phyloP scores from a whole-genome alignment of 1,140 invertebrate species.

The Bombus picipes region DNA sequence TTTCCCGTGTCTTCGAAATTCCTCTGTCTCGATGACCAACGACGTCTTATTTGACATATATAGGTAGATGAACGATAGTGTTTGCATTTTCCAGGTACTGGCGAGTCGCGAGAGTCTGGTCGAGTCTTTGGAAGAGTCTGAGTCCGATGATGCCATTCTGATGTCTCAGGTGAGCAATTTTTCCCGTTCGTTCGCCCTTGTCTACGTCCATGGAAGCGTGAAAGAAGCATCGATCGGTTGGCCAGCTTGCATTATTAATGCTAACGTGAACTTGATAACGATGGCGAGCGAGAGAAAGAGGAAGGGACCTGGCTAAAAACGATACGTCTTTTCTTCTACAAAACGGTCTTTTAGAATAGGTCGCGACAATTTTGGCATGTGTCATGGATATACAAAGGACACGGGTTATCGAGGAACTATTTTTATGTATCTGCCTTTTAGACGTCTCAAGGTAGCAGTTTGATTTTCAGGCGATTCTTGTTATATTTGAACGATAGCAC shows the following conservation, averaged over 20 bases:
- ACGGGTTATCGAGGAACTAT: background rate
- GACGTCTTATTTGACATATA: background rate
- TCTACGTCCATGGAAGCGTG: background rate
- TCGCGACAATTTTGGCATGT: background rate
- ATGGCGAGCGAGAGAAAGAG: background rate
- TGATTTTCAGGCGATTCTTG: background rate
- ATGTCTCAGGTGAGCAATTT: conserved; percentile 86
- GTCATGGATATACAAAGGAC: background rate
- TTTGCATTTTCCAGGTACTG: conserved; percentile 85
- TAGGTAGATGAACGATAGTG: background rate
- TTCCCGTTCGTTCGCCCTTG: conserved; percentile 67
- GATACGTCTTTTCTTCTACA: background rate
- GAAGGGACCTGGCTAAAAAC: background rate
- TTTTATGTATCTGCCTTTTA: background rate
- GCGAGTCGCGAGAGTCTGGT: conserved; percentile 90
- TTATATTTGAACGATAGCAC: background rate
- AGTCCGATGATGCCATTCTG: conserved; percentile 89
- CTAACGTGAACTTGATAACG: conserved; percentile 19
- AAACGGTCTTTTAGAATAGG: background rate
- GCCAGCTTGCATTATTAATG: conserved; percentile 38
- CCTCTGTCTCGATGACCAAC: too few relatives aligned
- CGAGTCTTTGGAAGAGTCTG: conserved; percentile 88
- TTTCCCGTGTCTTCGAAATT: background rate
- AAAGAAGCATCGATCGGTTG: conserved; percentile 35
- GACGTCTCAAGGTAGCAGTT: background rate